A percentile compares a stretch with the other conserved stretches of the same genome.
Evolutionary conservation across 2,113 vertebrate species (phyloP).

Genomic region (Paracanthobrama guichenoti): DNA sequence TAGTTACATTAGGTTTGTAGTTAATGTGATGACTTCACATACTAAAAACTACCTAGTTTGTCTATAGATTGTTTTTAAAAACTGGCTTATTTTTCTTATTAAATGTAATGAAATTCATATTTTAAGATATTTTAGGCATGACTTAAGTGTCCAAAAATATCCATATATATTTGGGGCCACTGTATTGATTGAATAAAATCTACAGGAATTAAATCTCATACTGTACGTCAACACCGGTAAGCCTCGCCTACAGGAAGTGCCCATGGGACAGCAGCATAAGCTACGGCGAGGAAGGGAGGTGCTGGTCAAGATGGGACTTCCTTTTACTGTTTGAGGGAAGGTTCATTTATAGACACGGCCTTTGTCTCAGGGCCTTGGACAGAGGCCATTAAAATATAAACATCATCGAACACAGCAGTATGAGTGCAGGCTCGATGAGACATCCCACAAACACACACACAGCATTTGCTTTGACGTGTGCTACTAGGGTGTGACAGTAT

Average conservation of each 20-base stretch:
- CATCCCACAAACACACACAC: not conserved
- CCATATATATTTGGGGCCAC: not conserved
- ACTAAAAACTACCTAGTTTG: not conserved
- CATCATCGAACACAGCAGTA: constrained; percentile 13
- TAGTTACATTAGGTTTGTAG: not conserved
- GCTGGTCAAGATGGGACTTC: constrained; percentile 51
- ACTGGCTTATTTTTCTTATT: not conserved
- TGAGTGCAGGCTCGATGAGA: not conserved
- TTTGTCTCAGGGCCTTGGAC: constrained; percentile 29
- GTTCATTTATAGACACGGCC: constrained; percentile 42
- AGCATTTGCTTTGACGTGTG: not conserved
- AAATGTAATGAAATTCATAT: not conserved
- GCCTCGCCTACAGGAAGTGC: constrained; percentile 49
- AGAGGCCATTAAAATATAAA: constrained; percentile 35
- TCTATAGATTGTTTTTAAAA: not conserved
- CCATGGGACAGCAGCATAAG: constrained; percentile 28
- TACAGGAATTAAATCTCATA: not conserved
- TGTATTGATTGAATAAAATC: not conserved
- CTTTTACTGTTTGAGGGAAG: constrained; percentile 41
- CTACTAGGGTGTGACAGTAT: not conserved
- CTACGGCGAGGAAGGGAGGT: constrained; percentile 35
- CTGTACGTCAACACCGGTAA: constrained; percentile 31
- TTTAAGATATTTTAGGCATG: not conserved
- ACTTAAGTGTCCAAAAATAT: not conserved
- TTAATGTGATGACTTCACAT: not conserved